These are phyloP conservation scores for Tribolium madens DNA, from an alignment of 1,140 invertebrate species.

Conservation along the genomic window DNA sequence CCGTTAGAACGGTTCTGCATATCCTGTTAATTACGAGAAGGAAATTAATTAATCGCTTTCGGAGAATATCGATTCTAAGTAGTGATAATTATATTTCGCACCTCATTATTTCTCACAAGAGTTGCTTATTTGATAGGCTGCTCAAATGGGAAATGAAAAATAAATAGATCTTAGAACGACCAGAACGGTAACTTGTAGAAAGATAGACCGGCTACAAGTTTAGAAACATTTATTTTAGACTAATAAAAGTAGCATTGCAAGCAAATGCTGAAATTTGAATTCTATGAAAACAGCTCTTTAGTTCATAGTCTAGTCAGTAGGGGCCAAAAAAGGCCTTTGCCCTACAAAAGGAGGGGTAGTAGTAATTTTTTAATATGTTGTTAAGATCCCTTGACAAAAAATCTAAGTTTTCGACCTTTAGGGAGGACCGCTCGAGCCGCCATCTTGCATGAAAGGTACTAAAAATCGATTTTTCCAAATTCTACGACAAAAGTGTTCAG, in stretches of 20 bases:
- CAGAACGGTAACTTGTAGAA: background rate
- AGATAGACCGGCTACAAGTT: background rate
- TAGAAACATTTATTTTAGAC: background rate
- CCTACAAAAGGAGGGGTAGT: too few species aligned
- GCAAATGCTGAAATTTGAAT: background rate
- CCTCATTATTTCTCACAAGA: background rate
- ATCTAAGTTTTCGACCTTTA: too few species aligned
- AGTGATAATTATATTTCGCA: slow-evolving; percentile 1
- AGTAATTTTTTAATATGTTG: too few species aligned
- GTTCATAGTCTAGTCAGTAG: too few species aligned
- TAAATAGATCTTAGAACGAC: too few species aligned
- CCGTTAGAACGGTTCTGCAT: slow-evolving; percentile 4
- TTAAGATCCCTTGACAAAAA: too few species aligned
- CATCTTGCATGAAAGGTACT: too few species aligned
- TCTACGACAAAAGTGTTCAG: too few species aligned
- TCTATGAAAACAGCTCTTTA: background rate
- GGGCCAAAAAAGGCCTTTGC: too few species aligned
- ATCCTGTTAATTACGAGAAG: background rate
- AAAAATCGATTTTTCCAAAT: too few species aligned
- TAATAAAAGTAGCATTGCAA: background rate
- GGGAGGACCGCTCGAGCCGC: too few species aligned
- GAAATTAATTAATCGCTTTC: background rate
- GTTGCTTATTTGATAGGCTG: background rate
- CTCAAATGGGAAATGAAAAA: background rate
- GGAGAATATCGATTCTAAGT: background rate